Evolutionary conservation across 2,797 vertebrate genomes (phyloP).

Genomic region (Vipera ursinii): DNA sequence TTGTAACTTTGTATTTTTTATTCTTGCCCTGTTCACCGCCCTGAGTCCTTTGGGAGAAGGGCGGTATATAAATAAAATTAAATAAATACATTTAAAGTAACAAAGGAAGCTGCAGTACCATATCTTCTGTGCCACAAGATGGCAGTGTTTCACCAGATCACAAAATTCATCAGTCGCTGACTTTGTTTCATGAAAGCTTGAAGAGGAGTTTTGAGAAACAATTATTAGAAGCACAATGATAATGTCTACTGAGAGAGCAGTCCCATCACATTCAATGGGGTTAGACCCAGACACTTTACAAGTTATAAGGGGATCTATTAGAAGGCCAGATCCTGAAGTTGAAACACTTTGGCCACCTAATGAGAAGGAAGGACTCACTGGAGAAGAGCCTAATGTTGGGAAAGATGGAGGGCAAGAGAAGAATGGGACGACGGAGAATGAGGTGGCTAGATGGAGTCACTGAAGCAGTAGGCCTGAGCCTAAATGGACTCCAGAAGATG

Average conservation of each 20-base stretch:
- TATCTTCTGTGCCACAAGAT: slow-evolving; percentile 43
- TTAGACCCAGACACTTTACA: background rate
- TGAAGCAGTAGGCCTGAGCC: too few species aligned
- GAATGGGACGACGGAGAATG: too few species aligned
- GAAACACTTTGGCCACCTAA: too few species aligned
- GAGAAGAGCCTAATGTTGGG: too few species aligned
- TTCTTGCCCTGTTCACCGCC: too few species aligned
- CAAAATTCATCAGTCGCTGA: background rate
- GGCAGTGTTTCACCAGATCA: slow-evolving; percentile 49
- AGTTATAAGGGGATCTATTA: background rate
- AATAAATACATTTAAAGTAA: background rate
- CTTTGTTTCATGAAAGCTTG: background rate
- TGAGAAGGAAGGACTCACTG: background rate
- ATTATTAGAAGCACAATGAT: background rate
- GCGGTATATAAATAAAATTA: too few species aligned
- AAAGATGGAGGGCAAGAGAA: too few species aligned
- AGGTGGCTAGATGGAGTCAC: too few species aligned
- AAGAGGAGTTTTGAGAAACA: background rate
- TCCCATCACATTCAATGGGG: background rate
- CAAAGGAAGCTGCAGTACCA: background rate
- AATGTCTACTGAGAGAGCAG: background rate
- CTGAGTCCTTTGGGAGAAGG: too few species aligned
- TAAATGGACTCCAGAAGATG: too few species aligned
- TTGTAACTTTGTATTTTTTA: too few species aligned
- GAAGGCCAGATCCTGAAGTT: too few species aligned